Conservation (phyloP, 2,888 invertebrate genomes). For the Pristionchus maxplancki region DNA sequence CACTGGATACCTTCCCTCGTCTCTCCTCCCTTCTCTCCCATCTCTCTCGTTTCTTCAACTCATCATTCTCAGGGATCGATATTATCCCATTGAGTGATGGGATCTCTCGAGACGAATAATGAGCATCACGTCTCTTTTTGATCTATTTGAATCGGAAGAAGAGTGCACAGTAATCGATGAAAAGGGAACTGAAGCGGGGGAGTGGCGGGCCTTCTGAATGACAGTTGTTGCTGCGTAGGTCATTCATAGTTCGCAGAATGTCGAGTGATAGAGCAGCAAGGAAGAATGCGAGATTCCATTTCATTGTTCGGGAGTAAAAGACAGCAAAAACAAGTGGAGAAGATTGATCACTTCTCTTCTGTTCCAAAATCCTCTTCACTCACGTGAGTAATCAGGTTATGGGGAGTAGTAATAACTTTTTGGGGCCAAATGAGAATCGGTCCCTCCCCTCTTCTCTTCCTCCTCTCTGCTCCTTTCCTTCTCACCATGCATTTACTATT, state of each 20-base stretch:
- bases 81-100: constrained; percentile 27
- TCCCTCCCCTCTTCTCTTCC: background rate
- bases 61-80: constrained; percentile 22
- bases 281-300: background rate
- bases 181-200: background rate
- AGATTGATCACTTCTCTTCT: constrained; percentile 12
- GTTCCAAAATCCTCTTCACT: background rate
- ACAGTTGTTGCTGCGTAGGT: constrained; percentile 34
- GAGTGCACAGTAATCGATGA: background rate
- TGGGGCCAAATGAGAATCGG: too few relatives aligned
- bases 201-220: background rate
- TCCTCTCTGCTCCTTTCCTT: background rate
- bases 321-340: constrained; percentile 38
- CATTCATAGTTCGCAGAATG: constrained; percentile 12
- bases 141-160: background rate
- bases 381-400: background rate
- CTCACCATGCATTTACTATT: constrained; percentile 35
- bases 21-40: background rate
- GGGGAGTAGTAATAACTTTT: background rate
- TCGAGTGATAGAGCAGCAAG: background rate
- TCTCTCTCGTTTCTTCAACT: constrained; percentile 25
- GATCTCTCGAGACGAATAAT: background rate
- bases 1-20: constrained; percentile 37
- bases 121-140: background rate
- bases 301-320: constrained; percentile 2